Evolutionary conservation across 2,888 invertebrate species (phyloP).

Genomic region (Ichneumon xanthorius): DNA sequence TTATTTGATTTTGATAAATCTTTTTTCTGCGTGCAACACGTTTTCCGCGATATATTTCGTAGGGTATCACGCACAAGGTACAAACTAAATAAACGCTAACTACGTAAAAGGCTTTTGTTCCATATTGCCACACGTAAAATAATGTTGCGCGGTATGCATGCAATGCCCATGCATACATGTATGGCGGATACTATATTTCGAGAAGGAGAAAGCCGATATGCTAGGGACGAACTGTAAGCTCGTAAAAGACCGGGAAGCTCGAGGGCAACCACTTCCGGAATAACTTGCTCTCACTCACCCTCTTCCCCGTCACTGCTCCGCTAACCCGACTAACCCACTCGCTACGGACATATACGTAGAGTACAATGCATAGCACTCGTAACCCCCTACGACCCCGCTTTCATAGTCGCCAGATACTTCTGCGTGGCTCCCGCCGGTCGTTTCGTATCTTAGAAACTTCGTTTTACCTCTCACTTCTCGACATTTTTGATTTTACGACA

Average conservation of each 20-base stretch:
- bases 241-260: constrained; percentile 58
- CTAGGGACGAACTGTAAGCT: constrained; percentile 51
- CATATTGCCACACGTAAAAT: too few relatives aligned
- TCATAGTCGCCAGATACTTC: constrained; percentile 35
- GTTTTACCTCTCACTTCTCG: constrained; percentile 26
- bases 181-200: constrained; percentile 15
- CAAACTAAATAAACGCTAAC: too few relatives aligned
- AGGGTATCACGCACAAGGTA: too few relatives aligned
- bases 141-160: background rate
- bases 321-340: constrained; percentile 57
- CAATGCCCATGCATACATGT: background rate
- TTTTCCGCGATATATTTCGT: too few relatives aligned
- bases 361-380: constrained; percentile 35
- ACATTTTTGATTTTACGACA: background rate
- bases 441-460: constrained; percentile 50
- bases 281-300: constrained; percentile 46
- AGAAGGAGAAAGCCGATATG: constrained; percentile 25
- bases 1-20: too few relatives aligned
- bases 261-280: constrained; percentile 55
- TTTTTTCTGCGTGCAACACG: too few relatives aligned
- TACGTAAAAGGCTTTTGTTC: too few relatives aligned
- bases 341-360: constrained; percentile 32
- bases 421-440: constrained; percentile 18
- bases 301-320: constrained; percentile 24
- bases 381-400: constrained; percentile 30